Evolutionary conservation across 2,888 invertebrate species (phyloP), one percentile per base, ranked within the genome.

Genomic region (Amblyjoppa fuscipennis): DNA sequence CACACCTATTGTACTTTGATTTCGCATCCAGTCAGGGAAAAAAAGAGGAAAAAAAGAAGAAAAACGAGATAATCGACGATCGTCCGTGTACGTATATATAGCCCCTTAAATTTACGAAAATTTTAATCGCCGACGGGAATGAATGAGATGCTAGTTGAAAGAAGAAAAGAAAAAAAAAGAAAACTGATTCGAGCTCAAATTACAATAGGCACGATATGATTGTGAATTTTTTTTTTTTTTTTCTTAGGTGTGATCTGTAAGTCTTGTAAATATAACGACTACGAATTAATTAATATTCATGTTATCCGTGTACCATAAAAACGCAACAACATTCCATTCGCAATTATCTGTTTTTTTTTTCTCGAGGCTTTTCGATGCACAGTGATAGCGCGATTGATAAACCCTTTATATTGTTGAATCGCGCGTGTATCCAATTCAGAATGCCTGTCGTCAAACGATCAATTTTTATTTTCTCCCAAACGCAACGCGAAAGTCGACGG

Each of bases 211-310:
- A 87, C 88, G 88, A 89, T 88, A 90, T 87, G 90, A 90, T 90
- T 87, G 93, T 92, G 93, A 20, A 20, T 20, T 20, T 20, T 20
- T 93, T 91, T 91, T 81, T 81, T 83, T 71, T 85, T 82, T 83
- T 85, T 84, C 81, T 87, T 91, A 92, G 92, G 90, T 92, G 91
- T 90, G 91, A 92, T 91, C 93, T 94, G 91, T 93, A 93, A 94
- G 93, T 93, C 91, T 93, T 94, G 93, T 94, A 94, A 92, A 94
- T 94, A 93, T 91, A 91, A 93, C 90, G 90, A 89, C 90, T 91
- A 91, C 88, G 90, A 92, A 91, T 86, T 87, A 87, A 81, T 80
- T 87, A 90, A 91, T 91, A 91, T 41, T 92, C 89, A 91, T 91
- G 89, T 91, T 93, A 91, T 92, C 89, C 89, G 89, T 94, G 93